Evolutionary conservation across 2,888 invertebrate species (phyloP), one percentile per base, ranked within the genome.

Genomic region (Gastrophysa polygoni): DNA sequence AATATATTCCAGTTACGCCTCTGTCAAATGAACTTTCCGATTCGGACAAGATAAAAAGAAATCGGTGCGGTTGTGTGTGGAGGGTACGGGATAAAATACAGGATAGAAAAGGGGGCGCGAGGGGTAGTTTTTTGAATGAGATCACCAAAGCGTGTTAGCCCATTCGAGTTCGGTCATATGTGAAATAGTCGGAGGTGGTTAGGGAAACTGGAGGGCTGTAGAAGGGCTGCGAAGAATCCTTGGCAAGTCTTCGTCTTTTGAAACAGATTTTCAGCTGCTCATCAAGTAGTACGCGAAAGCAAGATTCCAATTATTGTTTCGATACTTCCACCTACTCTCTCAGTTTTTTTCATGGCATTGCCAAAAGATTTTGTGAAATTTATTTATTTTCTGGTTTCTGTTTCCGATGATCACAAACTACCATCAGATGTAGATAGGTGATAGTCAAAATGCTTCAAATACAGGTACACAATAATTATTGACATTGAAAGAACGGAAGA

Each of bases 151-250:
- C 86, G 86, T 86, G 84, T 83, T 83, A 82, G 81, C 82, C 86
- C 84, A 87, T 87, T 86, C 85, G 84, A 82, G 85, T 83, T 81
- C 86, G 85, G 85, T 86, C 86, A 86, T 82, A 85, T 85, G 86
- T 86, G 86, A 87, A 87, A 87, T 87, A 83, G 85, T 82, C 83
- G 81, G 68, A 73, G 66, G 67, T 60, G 58, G 49, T 65, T 49
- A 62, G 65, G 64, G 67, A 44, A 49, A 67, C n/a, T 46, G 52
- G 57, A 61, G 38, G 43, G 54, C 17, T 7, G 21, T 16, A 20
- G 24, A 20, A 44, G 43, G 54, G 54, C 38, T 54, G 24, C 43
- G 16, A 54, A 54, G 24, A 38, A 38, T n/a, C 38, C 14, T 38
- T 38, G 38, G 38, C 38, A n/a, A n/a, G 2, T 38, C 38, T 38